Evolutionary conservation across 1,140 invertebrate species (phyloP).

Genomic region (Trialeurodes vaporariorum): DNA sequence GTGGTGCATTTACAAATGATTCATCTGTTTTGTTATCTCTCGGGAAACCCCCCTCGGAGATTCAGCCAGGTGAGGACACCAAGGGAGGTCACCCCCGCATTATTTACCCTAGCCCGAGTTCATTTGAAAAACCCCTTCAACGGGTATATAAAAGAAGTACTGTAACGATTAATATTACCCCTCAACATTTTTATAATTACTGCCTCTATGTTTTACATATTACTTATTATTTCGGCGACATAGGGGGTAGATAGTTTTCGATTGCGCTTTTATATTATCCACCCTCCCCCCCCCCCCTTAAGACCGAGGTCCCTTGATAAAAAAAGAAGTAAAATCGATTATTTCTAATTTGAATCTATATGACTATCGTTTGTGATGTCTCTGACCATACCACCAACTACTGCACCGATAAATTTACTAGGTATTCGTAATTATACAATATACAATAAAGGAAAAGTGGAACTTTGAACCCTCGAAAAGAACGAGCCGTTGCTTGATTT

Average conservation of each 20-base stretch:
- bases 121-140: neutral
- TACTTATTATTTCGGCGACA: neutral
- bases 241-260: neutral
- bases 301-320: too few relatives aligned
- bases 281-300: too few relatives aligned
- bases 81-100: neutral
- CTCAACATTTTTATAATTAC: neutral
- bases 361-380: too few relatives aligned
- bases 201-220: neutral
- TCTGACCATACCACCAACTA: too few relatives aligned
- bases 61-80: neutral
- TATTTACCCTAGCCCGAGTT: neutral
- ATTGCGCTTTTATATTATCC: too few relatives aligned
- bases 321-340: neutral
- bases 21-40: neutral
- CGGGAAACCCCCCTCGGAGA: neutral
- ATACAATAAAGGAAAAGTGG: too few relatives aligned
- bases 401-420: too few relatives aligned
- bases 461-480: too few relatives aligned
- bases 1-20: neutral
- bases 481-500: too few relatives aligned
- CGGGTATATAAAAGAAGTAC: too few relatives aligned
- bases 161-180: neutral
- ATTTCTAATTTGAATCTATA: neutral
- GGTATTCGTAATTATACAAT: too few relatives aligned